Conservation (phyloP, 2,113 vertebrate species). For the Cebidichthys violaceus region DNA sequence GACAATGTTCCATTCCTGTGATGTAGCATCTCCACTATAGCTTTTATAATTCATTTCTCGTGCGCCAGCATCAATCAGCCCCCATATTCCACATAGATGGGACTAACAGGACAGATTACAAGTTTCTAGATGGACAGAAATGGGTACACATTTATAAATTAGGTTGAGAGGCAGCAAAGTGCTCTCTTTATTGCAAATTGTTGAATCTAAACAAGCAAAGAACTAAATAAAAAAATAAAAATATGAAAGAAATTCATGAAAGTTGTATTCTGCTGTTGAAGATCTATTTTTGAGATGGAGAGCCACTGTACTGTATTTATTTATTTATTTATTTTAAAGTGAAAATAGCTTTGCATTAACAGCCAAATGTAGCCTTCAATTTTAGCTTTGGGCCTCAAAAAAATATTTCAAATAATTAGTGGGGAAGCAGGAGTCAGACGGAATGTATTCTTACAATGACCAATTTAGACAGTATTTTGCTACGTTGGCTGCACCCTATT, state of each 20-base stretch:
- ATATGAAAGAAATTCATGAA: neutral
- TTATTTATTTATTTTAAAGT: neutral
- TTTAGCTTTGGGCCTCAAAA: neutral
- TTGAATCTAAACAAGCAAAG: constrained; percentile 43
- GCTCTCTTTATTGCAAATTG: constrained; percentile 47
- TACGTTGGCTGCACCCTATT: too few relatives aligned
- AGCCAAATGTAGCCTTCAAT: neutral
- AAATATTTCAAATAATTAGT: neutral
- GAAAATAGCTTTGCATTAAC: neutral
- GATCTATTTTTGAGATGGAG: neutral
- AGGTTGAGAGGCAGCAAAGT: constrained; percentile 47
- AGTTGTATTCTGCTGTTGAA: neutral
- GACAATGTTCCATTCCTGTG: constrained; percentile 23
- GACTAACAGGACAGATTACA: constrained; percentile 33
- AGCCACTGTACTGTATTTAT: neutral
- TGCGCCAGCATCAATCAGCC: constrained; percentile 70
- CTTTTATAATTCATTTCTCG: constrained; percentile 53
- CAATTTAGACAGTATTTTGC: neutral
- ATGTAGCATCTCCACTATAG: constrained; percentile 31
- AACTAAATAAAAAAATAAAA: neutral
- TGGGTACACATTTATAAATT: constrained; percentile 68
- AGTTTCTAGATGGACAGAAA: constrained; percentile 43
- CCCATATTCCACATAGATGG: constrained; percentile 54
- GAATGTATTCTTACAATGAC: neutral
- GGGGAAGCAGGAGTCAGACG: neutral